phyloP scores from a whole-genome alignment of 2,797 vertebrate species.

The Ptychobarbus kaznakovi region DNA sequence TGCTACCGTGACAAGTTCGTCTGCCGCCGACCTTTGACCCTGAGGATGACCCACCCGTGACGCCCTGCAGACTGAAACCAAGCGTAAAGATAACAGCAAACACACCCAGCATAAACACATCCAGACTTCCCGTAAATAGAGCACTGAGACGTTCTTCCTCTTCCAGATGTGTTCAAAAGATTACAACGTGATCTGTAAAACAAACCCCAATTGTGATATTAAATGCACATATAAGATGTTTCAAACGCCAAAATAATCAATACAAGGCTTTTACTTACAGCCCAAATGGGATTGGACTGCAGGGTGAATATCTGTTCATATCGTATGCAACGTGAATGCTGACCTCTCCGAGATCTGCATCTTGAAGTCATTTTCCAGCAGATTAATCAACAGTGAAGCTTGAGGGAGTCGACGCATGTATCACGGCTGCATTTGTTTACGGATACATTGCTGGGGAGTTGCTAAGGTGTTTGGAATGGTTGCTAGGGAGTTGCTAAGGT shows the following conservation, averaged over 20 bases:
- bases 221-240: neutral
- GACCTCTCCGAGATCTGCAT: conserved; percentile 49
- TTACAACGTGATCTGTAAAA: neutral
- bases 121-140: conserved; percentile 3
- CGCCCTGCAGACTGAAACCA: conserved; percentile 22
- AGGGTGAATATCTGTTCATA: conserved; percentile 31
- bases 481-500: neutral
- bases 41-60: conserved; percentile 23
- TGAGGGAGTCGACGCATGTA: neutral
- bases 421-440: neutral
- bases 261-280: neutral
- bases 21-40: conserved; percentile 42
- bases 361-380: conserved; percentile 52
- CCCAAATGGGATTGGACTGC: neutral
- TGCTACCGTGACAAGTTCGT: conserved; percentile 27
- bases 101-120: conserved; percentile 32
- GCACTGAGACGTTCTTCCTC: conserved; percentile 17
- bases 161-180: conserved; percentile 31
- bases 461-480: neutral
- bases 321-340: conserved; percentile 28
- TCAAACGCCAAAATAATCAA: neutral
- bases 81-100: conserved; percentile 33
- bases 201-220: conserved; percentile 17
- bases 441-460: neutral
- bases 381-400: conserved; percentile 54